Conservation (phyloP, 2,888 invertebrate genomes). For the Pristionchus arcanus region DNA sequence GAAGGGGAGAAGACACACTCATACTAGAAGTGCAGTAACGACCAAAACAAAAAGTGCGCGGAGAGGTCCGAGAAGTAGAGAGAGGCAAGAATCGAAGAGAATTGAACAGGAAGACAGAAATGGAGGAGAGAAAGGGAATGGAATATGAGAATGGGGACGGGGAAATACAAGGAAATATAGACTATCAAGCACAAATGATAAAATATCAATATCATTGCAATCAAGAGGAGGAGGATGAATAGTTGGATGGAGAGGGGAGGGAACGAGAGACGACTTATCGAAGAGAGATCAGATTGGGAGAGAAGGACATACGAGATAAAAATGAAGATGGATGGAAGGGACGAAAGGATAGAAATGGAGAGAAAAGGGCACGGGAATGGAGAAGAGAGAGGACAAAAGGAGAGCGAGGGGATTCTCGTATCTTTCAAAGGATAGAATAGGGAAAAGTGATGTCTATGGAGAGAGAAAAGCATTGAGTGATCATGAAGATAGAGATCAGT, state of each 20-base stretch:
- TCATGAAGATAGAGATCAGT: constrained; percentile 24
- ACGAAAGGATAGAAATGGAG: constrained; percentile 49
- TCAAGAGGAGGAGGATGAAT: neutral
- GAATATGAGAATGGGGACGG: neutral
- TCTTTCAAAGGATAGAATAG: constrained; percentile 56
- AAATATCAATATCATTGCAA: constrained; percentile 1
- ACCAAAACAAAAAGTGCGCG: constrained; percentile 45
- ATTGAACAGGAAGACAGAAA: neutral
- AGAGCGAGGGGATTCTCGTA: neutral
- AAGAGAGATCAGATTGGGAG: constrained; percentile 29
- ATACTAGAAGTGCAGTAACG: constrained; percentile 48
- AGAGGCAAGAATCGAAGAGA: constrained; percentile 21
- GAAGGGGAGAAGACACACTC: constrained; percentile 20
- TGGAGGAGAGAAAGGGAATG: constrained; percentile 11
- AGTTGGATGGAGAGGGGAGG: neutral
- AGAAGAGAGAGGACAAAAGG: neutral
- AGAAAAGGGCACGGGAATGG: constrained; percentile 52
- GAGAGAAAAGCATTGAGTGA: constrained; percentile 58
- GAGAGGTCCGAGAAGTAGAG: constrained; percentile 41
- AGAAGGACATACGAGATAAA: constrained; percentile 53
- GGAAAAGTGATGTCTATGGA: constrained; percentile 51
- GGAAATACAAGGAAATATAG: neutral
- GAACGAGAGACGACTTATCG: constrained; percentile 20
- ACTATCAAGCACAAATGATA: neutral
- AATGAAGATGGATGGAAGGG: constrained; percentile 55